Conservation (phyloP, 2,888 invertebrate species). For the Galerucella pusilla region DNA sequence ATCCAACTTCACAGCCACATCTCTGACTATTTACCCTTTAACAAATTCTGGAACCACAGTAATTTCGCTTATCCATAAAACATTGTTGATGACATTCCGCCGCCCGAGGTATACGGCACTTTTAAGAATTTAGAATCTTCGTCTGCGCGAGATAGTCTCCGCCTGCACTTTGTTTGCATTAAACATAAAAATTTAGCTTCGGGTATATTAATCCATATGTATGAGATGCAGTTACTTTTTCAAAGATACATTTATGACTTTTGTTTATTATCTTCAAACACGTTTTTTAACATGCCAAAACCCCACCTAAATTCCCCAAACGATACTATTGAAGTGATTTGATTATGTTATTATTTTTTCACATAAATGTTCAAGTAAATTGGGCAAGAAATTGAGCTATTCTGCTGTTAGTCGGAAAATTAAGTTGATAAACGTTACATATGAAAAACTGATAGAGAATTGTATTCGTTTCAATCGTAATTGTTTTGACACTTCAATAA, state of each 20-base stretch:
- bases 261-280: too few relatives aligned
- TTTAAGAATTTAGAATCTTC: constrained; percentile 12
- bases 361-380: too few relatives aligned
- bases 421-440: too few relatives aligned
- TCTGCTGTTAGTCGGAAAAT: too few relatives aligned
- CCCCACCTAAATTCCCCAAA: too few relatives aligned
- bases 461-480: too few relatives aligned
- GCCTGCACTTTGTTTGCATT: constrained; percentile 7
- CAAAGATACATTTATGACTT: too few relatives aligned
- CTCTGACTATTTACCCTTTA: neutral
- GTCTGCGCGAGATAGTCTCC: neutral
- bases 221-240: neutral
- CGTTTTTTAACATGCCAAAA: too few relatives aligned
- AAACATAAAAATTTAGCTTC: constrained; percentile 1
- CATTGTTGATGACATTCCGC: constrained; percentile 18
- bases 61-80: constrained; percentile 16
- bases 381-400: too few relatives aligned
- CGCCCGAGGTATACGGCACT: constrained; percentile 5
- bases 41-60: constrained; percentile 15
- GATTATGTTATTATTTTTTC: too few relatives aligned
- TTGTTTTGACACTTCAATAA: neutral
- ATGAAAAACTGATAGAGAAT: too few relatives aligned
- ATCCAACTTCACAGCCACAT: neutral
- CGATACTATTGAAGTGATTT: too few relatives aligned
- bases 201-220: neutral